phyloP scores from a whole-genome alignment of 1,140 invertebrate genomes.

The Eupristina koningsbergeri region DNA sequence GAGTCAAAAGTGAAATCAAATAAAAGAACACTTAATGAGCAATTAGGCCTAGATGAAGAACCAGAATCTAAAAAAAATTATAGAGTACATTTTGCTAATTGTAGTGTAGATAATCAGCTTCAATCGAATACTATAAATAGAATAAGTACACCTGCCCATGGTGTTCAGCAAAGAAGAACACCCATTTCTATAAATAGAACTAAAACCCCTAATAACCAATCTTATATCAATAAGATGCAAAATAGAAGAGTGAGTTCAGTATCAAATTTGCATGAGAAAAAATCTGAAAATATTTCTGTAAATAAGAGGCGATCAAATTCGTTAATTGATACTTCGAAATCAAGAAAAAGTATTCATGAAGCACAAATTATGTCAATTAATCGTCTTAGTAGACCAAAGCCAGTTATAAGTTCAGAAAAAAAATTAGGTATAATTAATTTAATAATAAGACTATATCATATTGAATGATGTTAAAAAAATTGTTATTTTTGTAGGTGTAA shows the following conservation, averaged over 20 bases:
- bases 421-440: constrained; percentile 52
- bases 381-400: constrained; percentile 54
- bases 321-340: neutral
- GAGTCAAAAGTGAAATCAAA: constrained; percentile 38
- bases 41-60: constrained; percentile 31
- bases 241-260: constrained; percentile 50
- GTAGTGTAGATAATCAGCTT: neutral
- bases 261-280: constrained; percentile 27
- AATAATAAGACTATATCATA: neutral
- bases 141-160: constrained; percentile 52
- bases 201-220: constrained; percentile 23
- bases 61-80: constrained; percentile 50
- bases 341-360: constrained; percentile 40
- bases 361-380: constrained; percentile 51
- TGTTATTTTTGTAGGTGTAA: constrained; percentile 53
- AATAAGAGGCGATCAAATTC: constrained; percentile 35
- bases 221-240: neutral
- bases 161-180: constrained; percentile 35
- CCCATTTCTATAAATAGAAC: constrained; percentile 23
- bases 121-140: constrained; percentile 24
- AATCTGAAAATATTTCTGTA: neutral
- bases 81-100: constrained; percentile 58
- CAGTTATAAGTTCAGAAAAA: constrained; percentile 40
- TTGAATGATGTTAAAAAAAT: constrained; percentile 11
- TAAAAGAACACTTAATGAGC: constrained; percentile 39